These are phyloP conservation scores for Hedya salicella DNA, from an alignment of 2,888 invertebrate genomes.

Conservation along the genomic window DNA sequence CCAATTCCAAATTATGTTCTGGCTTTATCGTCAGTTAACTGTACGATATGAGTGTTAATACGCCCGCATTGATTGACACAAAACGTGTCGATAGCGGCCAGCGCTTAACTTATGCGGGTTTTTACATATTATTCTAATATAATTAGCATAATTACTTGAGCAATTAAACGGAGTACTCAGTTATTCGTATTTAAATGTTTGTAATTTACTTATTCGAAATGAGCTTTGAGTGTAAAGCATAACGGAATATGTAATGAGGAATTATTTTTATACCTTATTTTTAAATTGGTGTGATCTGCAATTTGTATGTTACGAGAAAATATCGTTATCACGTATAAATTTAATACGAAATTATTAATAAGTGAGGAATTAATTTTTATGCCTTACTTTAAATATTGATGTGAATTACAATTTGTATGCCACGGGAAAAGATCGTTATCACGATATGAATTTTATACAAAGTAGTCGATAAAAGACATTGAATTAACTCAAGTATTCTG, in stretches of 20 bases:
- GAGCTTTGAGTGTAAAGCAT: slow-evolving; percentile 19
- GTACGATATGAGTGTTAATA: slow-evolving; percentile 7
- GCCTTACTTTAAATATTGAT: slow-evolving; percentile 11
- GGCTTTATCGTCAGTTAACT: background rate
- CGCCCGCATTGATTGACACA: slow-evolving; percentile 29
- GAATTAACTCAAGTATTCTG: too few relatives aligned
- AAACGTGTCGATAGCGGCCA: slow-evolving; percentile 16
- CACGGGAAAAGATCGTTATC: slow-evolving; percentile 18
- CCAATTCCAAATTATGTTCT: background rate
- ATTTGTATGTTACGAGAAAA: too few relatives aligned
- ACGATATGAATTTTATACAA: slow-evolving; percentile 18
- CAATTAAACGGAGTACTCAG: slow-evolving; percentile 22
- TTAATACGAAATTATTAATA: slow-evolving; percentile 1
- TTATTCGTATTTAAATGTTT: slow-evolving; percentile 31
- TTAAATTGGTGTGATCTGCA: background rate
- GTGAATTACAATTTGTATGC: slow-evolving; percentile 5
- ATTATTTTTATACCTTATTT: slow-evolving; percentile 24
- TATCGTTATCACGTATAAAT: too few relatives aligned
- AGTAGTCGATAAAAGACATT: background rate
- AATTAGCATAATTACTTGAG: slow-evolving; percentile 35
- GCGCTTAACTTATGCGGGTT: slow-evolving; percentile 13
- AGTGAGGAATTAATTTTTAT: slow-evolving; percentile 6
- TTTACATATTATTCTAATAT: slow-evolving; percentile 34
- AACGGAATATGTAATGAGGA: slow-evolving; percentile 1
- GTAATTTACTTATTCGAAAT: slow-evolving; percentile 23